phyloP scores from a whole-genome alignment of 30 jellyfish, hydroid and myxozoan genomes.

The Haliclystus octoradiatus region DNA sequence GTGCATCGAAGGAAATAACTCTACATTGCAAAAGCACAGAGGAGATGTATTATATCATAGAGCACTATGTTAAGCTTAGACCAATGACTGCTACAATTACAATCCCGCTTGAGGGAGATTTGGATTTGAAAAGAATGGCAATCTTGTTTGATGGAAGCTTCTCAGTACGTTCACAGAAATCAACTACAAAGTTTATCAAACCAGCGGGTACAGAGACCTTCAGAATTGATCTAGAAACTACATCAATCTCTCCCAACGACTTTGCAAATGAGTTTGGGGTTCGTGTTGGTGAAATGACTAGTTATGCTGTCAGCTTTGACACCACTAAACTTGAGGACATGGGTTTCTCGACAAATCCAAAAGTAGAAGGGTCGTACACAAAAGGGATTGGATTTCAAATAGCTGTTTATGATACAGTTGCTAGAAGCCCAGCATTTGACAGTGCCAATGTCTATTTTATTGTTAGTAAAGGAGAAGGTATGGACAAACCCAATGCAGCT shows the following conservation, averaged over 20 bases:
- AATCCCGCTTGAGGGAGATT: neutral
- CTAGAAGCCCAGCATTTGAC: neutral
- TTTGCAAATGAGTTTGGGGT: neutral
- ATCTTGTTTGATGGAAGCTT: neutral
- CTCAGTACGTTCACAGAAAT: neutral
- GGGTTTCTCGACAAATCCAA: neutral
- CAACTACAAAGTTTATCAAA: neutral
- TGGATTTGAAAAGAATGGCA: neutral
- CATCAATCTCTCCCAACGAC: neutral
- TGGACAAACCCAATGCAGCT: neutral
- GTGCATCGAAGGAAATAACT: neutral
- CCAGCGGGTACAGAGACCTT: neutral
- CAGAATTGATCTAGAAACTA: neutral
- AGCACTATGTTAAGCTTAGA: neutral
- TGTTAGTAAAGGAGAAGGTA: neutral
- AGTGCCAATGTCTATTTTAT: neutral
- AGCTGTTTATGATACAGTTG: neutral
- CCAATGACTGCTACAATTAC: neutral
- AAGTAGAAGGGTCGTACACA: neutral
- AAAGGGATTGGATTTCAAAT: neutral
- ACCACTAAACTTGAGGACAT: neutral
- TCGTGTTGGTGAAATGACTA: neutral
- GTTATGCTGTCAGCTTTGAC: neutral
- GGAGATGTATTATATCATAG: neutral
- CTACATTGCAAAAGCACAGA: neutral